Percentiles rank a stretch among this genome's conserved stretches.
Conservation (phyloP, 2,888 invertebrate genomes). For the Malthinus flaveolus region DNA sequence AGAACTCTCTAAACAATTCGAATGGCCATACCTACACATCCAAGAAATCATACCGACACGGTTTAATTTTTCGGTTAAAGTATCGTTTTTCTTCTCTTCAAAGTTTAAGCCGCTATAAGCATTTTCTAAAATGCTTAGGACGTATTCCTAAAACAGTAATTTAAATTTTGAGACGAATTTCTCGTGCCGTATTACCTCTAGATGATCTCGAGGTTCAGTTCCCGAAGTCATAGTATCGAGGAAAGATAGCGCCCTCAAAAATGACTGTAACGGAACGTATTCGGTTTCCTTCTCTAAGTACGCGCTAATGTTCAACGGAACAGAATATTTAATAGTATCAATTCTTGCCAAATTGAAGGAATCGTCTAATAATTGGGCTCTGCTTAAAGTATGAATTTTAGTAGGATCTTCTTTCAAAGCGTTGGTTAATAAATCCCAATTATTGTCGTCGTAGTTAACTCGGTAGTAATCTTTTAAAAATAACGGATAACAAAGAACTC, state of each 20-base stretch:
- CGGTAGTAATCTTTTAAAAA: constrained; percentile 63
- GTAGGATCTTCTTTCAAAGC: constrained; percentile 54
- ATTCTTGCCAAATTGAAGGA: constrained; percentile 64
- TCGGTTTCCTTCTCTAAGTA: constrained; percentile 64
- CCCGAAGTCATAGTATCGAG: constrained; percentile 29
- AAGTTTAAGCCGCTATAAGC: too few relatives aligned
- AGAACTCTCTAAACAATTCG: constrained; percentile 60
- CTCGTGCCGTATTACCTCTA: constrained; percentile 22
- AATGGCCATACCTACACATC: constrained; percentile 65
- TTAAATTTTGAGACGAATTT: not conserved
- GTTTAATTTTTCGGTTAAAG: constrained; percentile 60
- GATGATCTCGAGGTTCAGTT: constrained; percentile 21
- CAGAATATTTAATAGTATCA: constrained; percentile 58
- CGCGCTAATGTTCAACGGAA: constrained; percentile 60
- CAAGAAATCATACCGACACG: constrained; percentile 62
- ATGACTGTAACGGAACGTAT: constrained; percentile 66
- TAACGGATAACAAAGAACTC: not conserved
- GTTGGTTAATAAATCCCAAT: constrained; percentile 68
- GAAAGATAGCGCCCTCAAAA: constrained; percentile 40
- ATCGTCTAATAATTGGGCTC: constrained; percentile 78
- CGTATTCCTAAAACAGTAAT: constrained; percentile 3
- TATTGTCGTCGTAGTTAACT: constrained; percentile 75
- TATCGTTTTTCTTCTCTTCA: constrained; percentile 49
- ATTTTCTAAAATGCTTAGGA: constrained; percentile 16
- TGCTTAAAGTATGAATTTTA: constrained; percentile 63